Percentiles rank a stretch among this genome's conserved stretches.
Evolutionary conservation across 2,888 invertebrate genomes (phyloP).

Genomic region (Neocrepidodera transversa): DNA sequence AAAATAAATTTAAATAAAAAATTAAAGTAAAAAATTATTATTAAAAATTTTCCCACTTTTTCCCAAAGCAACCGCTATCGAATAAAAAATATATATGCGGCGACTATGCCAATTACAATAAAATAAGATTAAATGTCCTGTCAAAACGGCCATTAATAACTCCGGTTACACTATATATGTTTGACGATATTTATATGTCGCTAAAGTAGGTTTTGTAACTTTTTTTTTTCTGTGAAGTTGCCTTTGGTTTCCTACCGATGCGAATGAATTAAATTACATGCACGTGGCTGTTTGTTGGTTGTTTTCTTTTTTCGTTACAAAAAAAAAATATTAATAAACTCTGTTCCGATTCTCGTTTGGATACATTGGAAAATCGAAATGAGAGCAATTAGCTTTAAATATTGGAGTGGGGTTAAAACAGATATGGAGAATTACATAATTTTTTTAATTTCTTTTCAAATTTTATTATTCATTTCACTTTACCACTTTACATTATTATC

Average conservation of each 20-base stretch:
- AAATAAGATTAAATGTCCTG: slow-evolving; percentile 17
- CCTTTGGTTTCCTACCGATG: background rate
- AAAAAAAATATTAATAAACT: background rate
- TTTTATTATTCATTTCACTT: too few relatives aligned
- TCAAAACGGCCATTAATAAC: slow-evolving; percentile 11
- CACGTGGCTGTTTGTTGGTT: slow-evolving; percentile 5
- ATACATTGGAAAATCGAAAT: too few relatives aligned
- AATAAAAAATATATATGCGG: background rate
- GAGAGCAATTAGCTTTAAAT: too few relatives aligned
- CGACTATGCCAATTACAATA: background rate
- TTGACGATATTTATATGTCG: background rate
- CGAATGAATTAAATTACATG: slow-evolving; percentile 9
- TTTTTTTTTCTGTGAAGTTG: background rate
- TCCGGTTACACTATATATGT: background rate
- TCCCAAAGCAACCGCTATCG: too few relatives aligned
- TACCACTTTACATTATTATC: too few relatives aligned
- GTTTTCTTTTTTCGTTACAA: background rate
- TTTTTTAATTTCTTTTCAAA: too few relatives aligned
- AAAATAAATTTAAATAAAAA: too few relatives aligned
- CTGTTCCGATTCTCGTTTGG: too few relatives aligned
- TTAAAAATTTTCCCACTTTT: background rate
- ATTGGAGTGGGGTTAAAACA: too few relatives aligned
- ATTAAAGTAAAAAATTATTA: too few relatives aligned
- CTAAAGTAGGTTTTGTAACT: background rate
- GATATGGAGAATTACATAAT: too few relatives aligned